These are phyloP conservation scores for Spodoptera littoralis DNA, from an alignment of 2,888 invertebrate species.

Conservation along the genomic window DNA sequence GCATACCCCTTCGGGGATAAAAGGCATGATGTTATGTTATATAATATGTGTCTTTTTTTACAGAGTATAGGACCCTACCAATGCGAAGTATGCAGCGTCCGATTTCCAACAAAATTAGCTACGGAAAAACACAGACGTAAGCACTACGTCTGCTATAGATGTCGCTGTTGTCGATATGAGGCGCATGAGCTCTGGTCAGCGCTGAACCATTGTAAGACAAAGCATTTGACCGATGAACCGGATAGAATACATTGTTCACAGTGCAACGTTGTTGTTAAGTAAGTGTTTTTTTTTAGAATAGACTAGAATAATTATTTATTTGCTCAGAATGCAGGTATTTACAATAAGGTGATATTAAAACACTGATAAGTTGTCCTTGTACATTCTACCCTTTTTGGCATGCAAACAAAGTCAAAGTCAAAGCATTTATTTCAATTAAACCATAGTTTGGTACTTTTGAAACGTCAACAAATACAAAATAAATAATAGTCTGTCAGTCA, in stretches of 20 bases:
- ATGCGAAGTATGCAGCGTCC: slow-evolving; percentile 65
- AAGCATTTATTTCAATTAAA: no score
- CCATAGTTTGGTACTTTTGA: no score
- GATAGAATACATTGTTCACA: slow-evolving; percentile 68
- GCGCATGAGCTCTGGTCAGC: slow-evolving; percentile 57
- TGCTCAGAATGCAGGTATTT: no score
- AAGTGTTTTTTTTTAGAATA: slow-evolving; percentile 29
- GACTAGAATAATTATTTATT: no score
- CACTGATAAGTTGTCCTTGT: no score
- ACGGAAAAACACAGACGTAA: slow-evolving; percentile 55
- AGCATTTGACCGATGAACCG: slow-evolving; percentile 60
- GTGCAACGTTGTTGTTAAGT: slow-evolving; percentile 63
- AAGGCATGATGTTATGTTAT: no score
- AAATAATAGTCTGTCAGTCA: no score
- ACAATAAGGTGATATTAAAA: no score
- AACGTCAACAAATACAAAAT: no score
- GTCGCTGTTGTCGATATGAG: slow-evolving; percentile 65
- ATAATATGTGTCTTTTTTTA: slow-evolving; percentile 39
- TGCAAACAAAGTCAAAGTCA: no score
- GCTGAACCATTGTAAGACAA: slow-evolving; percentile 60
- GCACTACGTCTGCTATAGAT: slow-evolving; percentile 66
- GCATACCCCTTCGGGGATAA: no score
- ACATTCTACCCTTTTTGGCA: no score
- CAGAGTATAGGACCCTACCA: slow-evolving; percentile 62
- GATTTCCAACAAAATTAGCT: slow-evolving; percentile 49